phyloP scores from a whole-genome alignment of 2,113 vertebrate genomes.

The Stictonetta naevosa region DNA sequence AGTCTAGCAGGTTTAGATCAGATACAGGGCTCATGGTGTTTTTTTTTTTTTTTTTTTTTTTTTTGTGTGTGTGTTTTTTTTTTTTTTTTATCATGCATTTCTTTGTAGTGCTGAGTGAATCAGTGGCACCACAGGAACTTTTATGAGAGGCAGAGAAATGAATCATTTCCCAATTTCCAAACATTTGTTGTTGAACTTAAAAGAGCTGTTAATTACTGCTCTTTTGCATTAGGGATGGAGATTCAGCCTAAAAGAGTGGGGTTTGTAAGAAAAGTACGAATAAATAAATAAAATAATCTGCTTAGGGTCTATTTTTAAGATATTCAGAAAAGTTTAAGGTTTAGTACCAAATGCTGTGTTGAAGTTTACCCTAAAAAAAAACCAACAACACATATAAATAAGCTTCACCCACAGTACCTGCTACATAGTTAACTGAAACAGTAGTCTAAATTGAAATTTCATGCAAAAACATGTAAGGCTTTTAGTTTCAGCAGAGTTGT shows the following conservation, averaged over 20 bases:
- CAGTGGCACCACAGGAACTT: background rate
- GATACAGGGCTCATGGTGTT: background rate
- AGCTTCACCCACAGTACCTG: background rate
- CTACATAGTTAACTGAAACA: background rate
- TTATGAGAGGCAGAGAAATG: background rate
- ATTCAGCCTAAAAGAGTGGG: background rate
- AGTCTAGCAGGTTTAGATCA: background rate
- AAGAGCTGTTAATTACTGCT: background rate
- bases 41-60: background rate
- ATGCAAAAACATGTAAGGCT: background rate
- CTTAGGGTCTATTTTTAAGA: background rate
- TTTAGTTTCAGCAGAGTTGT: background rate
- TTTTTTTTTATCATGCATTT: background rate
- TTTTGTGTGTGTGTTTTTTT: too few relatives aligned
- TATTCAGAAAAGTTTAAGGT: background rate
- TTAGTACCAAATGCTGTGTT: background rate
- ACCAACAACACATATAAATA: background rate
- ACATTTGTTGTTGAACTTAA: background rate
- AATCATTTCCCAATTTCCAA: background rate
- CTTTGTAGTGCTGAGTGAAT: background rate
- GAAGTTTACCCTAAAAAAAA: background rate
- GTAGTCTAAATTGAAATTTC: background rate
- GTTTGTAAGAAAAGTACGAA: background rate
- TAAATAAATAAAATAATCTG: background rate
- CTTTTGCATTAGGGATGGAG: background rate